These are phyloP conservation scores for Anser cygnoides DNA, from an alignment of 2,113 vertebrate species.

Conservation along the genomic window DNA sequence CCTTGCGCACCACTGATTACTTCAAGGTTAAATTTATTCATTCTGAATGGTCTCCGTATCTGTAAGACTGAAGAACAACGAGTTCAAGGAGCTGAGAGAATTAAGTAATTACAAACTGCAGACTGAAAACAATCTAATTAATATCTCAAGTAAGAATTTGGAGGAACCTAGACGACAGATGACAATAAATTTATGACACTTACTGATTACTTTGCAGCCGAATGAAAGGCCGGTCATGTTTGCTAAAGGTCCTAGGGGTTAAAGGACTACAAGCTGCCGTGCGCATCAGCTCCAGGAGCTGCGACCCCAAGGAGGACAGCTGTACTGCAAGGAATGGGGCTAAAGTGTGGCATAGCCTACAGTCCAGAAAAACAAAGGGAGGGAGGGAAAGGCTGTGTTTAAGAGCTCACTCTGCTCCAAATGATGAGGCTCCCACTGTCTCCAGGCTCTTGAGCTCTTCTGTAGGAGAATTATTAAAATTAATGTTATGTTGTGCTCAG, in stretches of 20 bases:
- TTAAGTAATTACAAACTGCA: background rate
- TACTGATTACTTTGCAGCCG: background rate
- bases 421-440: background rate
- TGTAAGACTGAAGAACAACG: background rate
- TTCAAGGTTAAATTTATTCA: conserved; percentile 12
- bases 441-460: background rate
- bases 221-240: background rate
- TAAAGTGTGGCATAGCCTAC: background rate
- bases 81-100: background rate
- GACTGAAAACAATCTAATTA: background rate
- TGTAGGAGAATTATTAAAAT: background rate
- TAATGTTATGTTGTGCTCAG: background rate
- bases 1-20: background rate
- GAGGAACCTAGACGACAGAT: background rate
- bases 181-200: background rate
- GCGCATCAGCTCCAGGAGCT: fast-evolving
- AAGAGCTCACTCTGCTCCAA: background rate
- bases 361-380: background rate
- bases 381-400: background rate
- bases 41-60: fast-evolving
- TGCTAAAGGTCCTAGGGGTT: background rate
- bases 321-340: background rate
- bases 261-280: background rate
- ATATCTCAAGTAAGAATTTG: background rate
- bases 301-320: background rate